A percentile compares a stretch with the other conserved stretches of the same genome.
These are phyloP conservation scores for Callithrix jacchus DNA, from an alignment of 2,113 vertebrate species.

Conservation along the genomic window DNA sequence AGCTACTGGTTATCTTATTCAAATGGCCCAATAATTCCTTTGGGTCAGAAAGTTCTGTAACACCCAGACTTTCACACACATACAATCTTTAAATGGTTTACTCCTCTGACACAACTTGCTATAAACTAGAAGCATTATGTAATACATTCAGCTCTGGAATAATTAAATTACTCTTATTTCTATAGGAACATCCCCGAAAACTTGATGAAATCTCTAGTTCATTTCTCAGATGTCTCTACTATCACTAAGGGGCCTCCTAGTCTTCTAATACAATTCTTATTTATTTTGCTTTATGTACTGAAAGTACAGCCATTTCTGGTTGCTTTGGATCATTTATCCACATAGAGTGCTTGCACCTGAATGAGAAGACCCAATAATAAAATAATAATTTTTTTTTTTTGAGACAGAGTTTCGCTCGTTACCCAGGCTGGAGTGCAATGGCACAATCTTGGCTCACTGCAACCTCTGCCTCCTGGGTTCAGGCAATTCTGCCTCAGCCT, in stretches of 20 bases:
- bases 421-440: no score
- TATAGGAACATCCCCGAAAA: neutral
- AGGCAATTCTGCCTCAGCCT: no score
- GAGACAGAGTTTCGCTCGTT: no score
- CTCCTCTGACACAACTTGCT: neutral
- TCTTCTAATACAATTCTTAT: neutral
- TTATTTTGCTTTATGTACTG: slow-evolving; percentile 11
- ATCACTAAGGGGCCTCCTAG: neutral
- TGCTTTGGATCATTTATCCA: neutral
- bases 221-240: neutral
- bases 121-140: neutral
- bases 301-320: neutral
- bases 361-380: neutral
- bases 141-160: neutral
- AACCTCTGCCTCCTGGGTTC: no score
- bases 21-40: neutral
- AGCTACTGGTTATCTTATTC: neutral
- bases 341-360: slow-evolving; percentile 6
- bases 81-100: neutral
- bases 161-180: slow-evolving; percentile 31
- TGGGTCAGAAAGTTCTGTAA: neutral
- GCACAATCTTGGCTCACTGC: no score
- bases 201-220: neutral
- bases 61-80: neutral
- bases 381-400: neutral